phyloP scores from a whole-genome alignment of 1,140 invertebrate genomes.

The Drosophila orosa region DNA sequence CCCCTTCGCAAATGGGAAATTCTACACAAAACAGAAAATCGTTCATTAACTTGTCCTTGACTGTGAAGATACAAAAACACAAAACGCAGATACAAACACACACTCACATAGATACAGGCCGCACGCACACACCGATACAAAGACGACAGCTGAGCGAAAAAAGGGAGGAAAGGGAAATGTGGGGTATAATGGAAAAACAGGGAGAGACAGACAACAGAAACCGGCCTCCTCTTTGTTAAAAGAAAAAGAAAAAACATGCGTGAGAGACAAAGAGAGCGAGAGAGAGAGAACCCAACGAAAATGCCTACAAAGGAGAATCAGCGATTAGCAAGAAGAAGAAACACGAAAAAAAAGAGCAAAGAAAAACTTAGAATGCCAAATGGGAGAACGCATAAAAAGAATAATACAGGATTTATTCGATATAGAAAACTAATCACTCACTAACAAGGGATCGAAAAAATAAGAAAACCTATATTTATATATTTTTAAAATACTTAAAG shows the following conservation, averaged over 20 bases:
- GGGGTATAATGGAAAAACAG: constrained; percentile 24
- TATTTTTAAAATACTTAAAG: not conserved
- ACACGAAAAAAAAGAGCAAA: constrained; percentile 20
- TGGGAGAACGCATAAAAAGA: constrained; percentile 28
- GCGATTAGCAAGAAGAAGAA: constrained; percentile 34
- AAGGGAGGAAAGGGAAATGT: constrained; percentile 13
- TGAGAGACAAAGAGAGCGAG: constrained; percentile 46
- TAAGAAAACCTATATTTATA: not conserved
- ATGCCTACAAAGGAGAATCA: constrained; percentile 47
- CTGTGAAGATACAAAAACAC: constrained; percentile 67
- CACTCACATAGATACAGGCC: constrained; percentile 6
- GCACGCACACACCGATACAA: constrained; percentile 14
- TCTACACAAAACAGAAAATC: constrained; percentile 61
- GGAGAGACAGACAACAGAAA: constrained; percentile 45
- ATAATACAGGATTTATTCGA: constrained; percentile 7
- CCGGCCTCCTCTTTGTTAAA: constrained; percentile 64
- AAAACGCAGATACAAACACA: constrained; percentile 22
- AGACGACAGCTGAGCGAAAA: constrained; percentile 16
- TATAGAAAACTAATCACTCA: not conserved
- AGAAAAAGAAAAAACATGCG: constrained; percentile 57
- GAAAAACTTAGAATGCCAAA: constrained; percentile 47
- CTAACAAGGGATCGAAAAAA: not conserved
- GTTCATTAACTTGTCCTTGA: constrained; percentile 80
- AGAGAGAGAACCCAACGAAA: constrained; percentile 47
- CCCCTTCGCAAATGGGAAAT: constrained; percentile 24